phyloP scores from a whole-genome alignment of 1,140 invertebrate genomes.

The Eulimnadia texana region DNA sequence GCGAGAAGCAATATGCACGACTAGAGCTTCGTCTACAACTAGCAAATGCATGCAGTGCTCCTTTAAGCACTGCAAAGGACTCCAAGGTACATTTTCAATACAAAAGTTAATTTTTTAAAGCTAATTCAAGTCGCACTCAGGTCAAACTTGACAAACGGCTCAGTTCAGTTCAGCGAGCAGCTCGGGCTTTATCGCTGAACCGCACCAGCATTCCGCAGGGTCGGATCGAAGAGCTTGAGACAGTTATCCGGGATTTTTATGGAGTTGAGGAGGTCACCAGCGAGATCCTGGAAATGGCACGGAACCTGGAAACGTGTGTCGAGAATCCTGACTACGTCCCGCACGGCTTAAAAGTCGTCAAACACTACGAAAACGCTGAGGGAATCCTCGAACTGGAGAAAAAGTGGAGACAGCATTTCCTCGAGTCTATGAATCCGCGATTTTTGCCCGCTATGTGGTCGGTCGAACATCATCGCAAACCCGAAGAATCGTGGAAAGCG shows the following conservation, averaged over 20 bases:
- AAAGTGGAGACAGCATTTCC: conserved; percentile 61
- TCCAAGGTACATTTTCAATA: conserved; percentile 23
- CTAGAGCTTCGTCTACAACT: conserved; percentile 43
- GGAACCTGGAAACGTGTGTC: conserved; percentile 28
- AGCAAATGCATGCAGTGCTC: conserved; percentile 46
- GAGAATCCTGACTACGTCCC: conserved; percentile 39
- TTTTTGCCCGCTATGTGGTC: conserved; percentile 62
- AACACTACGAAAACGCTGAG: conserved; percentile 38
- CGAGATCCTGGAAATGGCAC: conserved; percentile 26
- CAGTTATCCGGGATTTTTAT: conserved; percentile 27
- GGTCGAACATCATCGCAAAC: conserved; percentile 40
- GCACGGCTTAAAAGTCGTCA: conserved; percentile 52
- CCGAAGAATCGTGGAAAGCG: not conserved
- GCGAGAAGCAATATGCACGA: conserved; percentile 53
- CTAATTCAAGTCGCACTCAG: not conserved
- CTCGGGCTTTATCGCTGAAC: conserved; percentile 1
- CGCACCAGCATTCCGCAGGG: conserved; percentile 16
- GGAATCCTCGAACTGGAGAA: conserved; percentile 54
- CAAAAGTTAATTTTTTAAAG: not conserved
- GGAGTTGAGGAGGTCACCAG: conserved; percentile 24
- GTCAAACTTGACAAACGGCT: conserved; percentile 1
- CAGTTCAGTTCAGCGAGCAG: conserved; percentile 7
- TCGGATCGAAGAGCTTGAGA: conserved; percentile 21
- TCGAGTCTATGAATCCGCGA: conserved; percentile 52
- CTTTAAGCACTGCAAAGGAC: conserved; percentile 32